phyloP scores from a whole-genome alignment of 2,113 vertebrate genomes.

The Pseudorectes ferrugineus region DNA sequence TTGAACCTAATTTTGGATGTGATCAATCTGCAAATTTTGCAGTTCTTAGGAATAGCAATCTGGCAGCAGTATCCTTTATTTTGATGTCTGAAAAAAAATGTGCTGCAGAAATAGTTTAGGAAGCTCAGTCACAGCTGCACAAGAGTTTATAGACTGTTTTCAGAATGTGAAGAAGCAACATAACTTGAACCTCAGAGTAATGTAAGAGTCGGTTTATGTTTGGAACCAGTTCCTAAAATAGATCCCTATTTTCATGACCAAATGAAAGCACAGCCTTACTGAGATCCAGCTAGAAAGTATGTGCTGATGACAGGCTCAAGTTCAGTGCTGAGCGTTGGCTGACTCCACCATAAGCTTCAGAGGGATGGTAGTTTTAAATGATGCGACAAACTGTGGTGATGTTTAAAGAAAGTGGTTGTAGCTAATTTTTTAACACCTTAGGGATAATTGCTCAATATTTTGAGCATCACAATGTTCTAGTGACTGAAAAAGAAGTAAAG shows the following conservation, averaged over 20 bases:
- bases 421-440: not conserved
- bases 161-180: not conserved
- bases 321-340: not conserved
- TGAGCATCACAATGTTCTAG: not conserved
- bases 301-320: not conserved
- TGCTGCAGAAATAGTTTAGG: not conserved
- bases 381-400: fast-evolving
- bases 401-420: not conserved
- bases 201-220: not conserved
- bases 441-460: not conserved
- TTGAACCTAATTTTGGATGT: not conserved
- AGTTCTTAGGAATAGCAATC: not conserved
- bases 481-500: not conserved
- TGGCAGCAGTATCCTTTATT: not conserved
- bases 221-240: not conserved
- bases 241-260: not conserved
- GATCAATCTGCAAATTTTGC: not conserved
- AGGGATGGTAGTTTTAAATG: not conserved
- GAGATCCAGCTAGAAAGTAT: not conserved
- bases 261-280: not conserved
- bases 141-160: not conserved
- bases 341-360: not conserved
- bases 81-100: not conserved
- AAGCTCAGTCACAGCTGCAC: not conserved
- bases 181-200: not conserved